Evolutionary conservation across 2,113 vertebrate species (phyloP), one percentile per base, ranked within the genome.

Genomic region (Thalassarche chlororhynchos): DNA sequence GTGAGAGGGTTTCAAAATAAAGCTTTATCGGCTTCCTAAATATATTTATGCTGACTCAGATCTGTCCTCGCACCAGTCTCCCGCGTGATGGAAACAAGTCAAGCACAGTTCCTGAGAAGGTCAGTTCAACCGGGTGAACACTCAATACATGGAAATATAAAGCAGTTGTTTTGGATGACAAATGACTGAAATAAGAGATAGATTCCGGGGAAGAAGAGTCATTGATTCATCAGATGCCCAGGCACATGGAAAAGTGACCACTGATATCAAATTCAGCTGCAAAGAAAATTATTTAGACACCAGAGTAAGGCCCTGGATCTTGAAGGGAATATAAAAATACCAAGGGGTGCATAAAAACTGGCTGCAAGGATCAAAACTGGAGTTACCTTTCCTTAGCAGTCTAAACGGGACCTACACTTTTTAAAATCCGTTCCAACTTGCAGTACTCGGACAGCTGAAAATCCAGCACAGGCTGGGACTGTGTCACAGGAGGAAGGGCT

Each of bases 11-110:
- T 90, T 93, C 60, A 84, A 86, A 86, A 81, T 14, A 64, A 23
- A 77, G 13, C 17, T 66, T 69, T 51, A 57, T 52, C 2, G 2
- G 10, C 68, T 64, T 88, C 68, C 71, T 84, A 84, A 66, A 28
- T 70, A 29, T 51, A 61, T 46, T 78, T 76, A 2, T 65, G 64
- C 68, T 87, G 83, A 88, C 42, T 90, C 34, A 54, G 84, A n/a
- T 13, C 15, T 1, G 1, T 52, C 19, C 31, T 74, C 4, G 1
- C 1, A 0, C n/a, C 52, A 12, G 29, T 29, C 36, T 80, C 75
- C 62, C 1, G 0, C 1, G 1, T 25, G 65, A 75, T 23, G 14
- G 38, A 93, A 95, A 76, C 4, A 36, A 72, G 68, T 57, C 52
- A 66, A 87, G 70, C 0, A 0, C 21, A 17, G 44, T 17, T 24